Evolutionary conservation across 1,140 invertebrate species (phyloP).

Genomic region (Pentalonia nigronervosa): DNA sequence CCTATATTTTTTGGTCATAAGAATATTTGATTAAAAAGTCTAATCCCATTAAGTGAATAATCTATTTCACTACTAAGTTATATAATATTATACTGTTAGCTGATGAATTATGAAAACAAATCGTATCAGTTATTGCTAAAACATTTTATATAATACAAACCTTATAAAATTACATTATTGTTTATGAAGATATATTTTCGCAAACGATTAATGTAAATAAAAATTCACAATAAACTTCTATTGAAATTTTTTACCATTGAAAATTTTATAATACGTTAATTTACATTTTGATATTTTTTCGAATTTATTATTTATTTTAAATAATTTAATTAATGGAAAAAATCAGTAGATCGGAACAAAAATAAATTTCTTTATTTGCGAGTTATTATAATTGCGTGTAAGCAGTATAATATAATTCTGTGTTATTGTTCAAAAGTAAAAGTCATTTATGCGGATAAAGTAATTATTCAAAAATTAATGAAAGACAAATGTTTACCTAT

Average conservation of each 20-base stretch:
- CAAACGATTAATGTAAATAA: too few species aligned
- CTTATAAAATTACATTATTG: neutral
- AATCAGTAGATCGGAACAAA: neutral
- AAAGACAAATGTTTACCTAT: constrained; percentile 12
- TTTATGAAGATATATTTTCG: neutral
- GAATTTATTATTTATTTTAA: neutral
- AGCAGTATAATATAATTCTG: neutral
- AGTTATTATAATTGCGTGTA: neutral
- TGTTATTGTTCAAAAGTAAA: constrained; percentile 2
- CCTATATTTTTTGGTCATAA: neutral
- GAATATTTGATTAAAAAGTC: neutral
- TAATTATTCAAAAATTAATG: constrained; percentile 19
- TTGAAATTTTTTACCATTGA: neutral
- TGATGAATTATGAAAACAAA: neutral
- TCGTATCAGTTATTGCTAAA: neutral
- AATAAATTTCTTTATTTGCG: neutral
- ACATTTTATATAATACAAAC: neutral
- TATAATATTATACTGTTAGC: neutral
- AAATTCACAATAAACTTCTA: neutral
- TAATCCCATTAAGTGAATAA: neutral
- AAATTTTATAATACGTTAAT: neutral
- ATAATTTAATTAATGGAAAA: neutral
- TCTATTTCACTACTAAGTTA: neutral
- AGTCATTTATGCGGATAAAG: neutral
- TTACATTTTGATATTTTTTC: neutral